These are phyloP conservation scores for Jordanella pulchra DNA, from an alignment of 2,797 vertebrate genomes.

Conservation along the genomic window DNA sequence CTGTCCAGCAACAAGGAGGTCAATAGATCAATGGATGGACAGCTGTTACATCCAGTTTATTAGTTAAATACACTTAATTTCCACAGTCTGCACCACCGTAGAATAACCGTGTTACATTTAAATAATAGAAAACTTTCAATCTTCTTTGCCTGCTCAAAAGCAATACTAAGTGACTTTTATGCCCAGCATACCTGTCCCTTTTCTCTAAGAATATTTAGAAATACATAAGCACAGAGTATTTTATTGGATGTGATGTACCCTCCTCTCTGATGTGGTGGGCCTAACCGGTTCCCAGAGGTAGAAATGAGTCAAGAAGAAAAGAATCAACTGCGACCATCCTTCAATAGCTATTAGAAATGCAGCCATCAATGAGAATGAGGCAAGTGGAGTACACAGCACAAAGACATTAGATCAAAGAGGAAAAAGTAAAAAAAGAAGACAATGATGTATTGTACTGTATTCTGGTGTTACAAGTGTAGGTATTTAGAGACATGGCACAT, in stretches of 20 bases:
- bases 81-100: not conserved
- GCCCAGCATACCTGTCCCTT: constrained; percentile 55
- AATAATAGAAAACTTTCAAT: constrained; percentile 50
- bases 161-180: constrained; percentile 65
- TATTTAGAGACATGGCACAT: constrained; percentile 21
- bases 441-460: constrained; percentile 31
- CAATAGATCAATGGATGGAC: too few relatives aligned
- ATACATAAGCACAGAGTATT: constrained; percentile 67
- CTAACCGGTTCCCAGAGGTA: constrained; percentile 70
- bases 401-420: constrained; percentile 37
- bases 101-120: constrained; percentile 47
- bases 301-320: constrained; percentile 63
- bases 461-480: not conserved
- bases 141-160: constrained; percentile 50
- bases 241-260: constrained; percentile 74
- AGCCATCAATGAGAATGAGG: constrained; percentile 56
- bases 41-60: not conserved
- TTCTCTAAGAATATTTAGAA: constrained; percentile 59
- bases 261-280: constrained; percentile 63
- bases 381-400: constrained; percentile 46
- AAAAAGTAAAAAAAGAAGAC: constrained; percentile 44
- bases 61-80: not conserved
- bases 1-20: too few relatives aligned
- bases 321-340: constrained; percentile 59
- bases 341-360: constrained; percentile 70